Evolutionary conservation across 2,113 vertebrate genomes (phyloP).

Genomic region (Heteronetta atricapilla): DNA sequence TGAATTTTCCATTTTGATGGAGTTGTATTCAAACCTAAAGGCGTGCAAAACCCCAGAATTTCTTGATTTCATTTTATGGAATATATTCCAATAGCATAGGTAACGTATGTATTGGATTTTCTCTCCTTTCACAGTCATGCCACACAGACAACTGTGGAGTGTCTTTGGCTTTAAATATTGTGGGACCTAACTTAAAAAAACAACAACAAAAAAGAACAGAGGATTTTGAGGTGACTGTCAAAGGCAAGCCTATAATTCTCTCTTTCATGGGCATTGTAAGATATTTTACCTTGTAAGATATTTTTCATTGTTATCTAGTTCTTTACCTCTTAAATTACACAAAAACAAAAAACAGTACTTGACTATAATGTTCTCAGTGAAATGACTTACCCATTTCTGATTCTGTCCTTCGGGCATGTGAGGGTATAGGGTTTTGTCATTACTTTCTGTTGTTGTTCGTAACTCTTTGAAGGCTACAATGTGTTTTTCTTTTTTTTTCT

Average conservation of each 20-base stretch:
- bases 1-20: not conserved
- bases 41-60: not conserved
- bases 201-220: not conserved
- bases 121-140: not conserved
- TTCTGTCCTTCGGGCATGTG: not conserved
- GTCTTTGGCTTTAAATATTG: not conserved
- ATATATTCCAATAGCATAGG: not conserved
- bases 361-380: not conserved
- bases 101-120: not conserved
- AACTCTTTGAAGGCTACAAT: not conserved
- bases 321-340: not conserved
- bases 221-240: not conserved
- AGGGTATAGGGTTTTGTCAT: not conserved
- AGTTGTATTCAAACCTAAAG: not conserved
- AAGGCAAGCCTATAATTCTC: not conserved
- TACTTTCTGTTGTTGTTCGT: not conserved
- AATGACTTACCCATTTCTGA: not conserved
- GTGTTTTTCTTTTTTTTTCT: not conserved
- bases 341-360: not conserved
- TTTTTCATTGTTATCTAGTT: not conserved
- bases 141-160: not conserved
- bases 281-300: not conserved
- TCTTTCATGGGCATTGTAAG: not conserved
- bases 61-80: not conserved
- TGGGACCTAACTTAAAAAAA: not conserved